Evolutionary conservation across 2,888 invertebrate species (phyloP), one percentile per base, ranked within the genome.

Genomic region (Heliconius sara): DNA sequence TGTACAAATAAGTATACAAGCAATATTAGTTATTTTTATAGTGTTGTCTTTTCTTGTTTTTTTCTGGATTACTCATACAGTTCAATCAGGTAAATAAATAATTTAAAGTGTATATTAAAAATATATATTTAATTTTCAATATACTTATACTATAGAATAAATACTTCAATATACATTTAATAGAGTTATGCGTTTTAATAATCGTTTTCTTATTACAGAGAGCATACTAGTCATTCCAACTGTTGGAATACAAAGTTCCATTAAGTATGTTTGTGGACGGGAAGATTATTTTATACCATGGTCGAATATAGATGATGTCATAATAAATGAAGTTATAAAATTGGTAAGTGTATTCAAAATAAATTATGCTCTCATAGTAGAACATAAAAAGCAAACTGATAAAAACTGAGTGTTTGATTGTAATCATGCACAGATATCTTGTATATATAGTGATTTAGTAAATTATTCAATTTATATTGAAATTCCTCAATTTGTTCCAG

Each of bases 261-360:
- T 92, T 3, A 92, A 94, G 80, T 95, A 93, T 92, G 92, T 94
- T 3, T 90, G 86, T 81, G 94, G 95, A 1, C 86, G 87, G 83
- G 91, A 94, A 85, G 91, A 92, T 76, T 87, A 88, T 25, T 95
- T 93, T 84, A 88, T 95, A 5, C 89, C 94, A 25, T 95, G 95
- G 95, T 84, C 90, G 10, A 89, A 87, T 82, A 89, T 95, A 81
- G 92, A 95, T 84, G 95, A 95, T 88, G 89, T 95, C 66, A 91
- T 95, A 43, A 95, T 95, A 60, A 95, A 95, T 89, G 95, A 95
- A 91, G 95, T 95, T 75, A 90, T 95, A 73, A 91, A 93, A 87
- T 86, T 92, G 89, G 95, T 95, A 86, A 89, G 86, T 78, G 25
- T 34, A 16, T 52, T 25, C 3, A 43, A n/a, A 68, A 52, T 47